phyloP scores from a whole-genome alignment of 2,888 invertebrate genomes.

The Chironomus riparius region DNA sequence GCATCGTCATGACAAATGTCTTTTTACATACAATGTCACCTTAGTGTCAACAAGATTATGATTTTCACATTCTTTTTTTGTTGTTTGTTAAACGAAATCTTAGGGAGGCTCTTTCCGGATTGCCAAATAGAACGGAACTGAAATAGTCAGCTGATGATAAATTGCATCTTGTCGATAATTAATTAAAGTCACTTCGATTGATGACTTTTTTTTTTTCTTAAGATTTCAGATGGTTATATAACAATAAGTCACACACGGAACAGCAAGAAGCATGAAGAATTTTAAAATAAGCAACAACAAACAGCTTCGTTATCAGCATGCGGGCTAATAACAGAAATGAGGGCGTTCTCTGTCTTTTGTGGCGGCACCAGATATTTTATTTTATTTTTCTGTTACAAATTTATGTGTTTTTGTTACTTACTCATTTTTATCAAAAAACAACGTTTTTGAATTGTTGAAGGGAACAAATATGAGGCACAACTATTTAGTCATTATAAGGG shows the following conservation, averaged over 20 bases:
- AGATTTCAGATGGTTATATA: no score
- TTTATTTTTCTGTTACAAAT: conserved; percentile 14
- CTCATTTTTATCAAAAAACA: conserved; percentile 1
- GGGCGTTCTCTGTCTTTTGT: conserved; percentile 16
- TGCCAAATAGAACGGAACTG: not conserved
- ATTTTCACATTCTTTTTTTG: no score
- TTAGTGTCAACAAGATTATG: conserved; percentile 4
- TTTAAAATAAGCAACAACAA: not conserved
- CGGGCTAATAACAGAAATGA: conserved; percentile 13
- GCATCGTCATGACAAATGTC: conserved; percentile 16
- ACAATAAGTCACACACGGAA: no score
- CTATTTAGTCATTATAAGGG: conserved; percentile 14
- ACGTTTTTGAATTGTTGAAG: not conserved
- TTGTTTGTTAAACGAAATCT: not conserved
- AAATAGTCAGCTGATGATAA: not conserved
- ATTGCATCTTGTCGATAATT: not conserved
- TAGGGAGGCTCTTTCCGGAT: not conserved
- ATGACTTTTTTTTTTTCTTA: no score
- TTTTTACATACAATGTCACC: conserved; percentile 14
- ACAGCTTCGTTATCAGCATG: conserved; percentile 26
- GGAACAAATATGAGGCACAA: not conserved
- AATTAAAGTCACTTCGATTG: not conserved
- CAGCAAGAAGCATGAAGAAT: not conserved
- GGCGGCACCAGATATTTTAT: not conserved
- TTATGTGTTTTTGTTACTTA: not conserved